Conservation (phyloP, 2,888 invertebrate species). For the Drosophila setosimentum region DNA sequence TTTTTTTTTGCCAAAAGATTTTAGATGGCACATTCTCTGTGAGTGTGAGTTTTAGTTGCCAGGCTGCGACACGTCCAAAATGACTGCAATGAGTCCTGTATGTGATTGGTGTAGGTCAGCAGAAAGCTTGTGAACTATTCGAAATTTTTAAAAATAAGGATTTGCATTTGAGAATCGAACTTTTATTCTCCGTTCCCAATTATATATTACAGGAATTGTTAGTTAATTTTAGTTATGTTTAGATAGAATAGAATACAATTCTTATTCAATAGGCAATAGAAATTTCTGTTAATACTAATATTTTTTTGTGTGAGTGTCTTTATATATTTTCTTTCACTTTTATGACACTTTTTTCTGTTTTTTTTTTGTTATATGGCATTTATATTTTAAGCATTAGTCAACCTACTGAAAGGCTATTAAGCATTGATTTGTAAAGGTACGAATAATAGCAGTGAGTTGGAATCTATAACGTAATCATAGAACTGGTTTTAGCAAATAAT, state of each 20-base stretch:
- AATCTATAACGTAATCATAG: no score
- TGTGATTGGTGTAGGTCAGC: constrained; percentile 12
- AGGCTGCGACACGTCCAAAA: constrained; percentile 9
- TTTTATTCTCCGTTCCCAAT: background rate
- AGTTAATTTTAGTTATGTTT: background rate
- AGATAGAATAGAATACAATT: background rate
- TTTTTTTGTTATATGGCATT: no score
- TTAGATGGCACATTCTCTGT: constrained; percentile 18
- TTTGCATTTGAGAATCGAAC: constrained; percentile 5
- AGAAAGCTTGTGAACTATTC: constrained; percentile 12
- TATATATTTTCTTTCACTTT: background rate
- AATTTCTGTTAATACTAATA: background rate
- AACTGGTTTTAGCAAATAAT: no score
- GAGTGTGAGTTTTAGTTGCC: constrained; percentile 2
- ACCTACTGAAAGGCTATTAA: no score
- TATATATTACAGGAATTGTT: background rate
- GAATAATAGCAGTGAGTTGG: no score
- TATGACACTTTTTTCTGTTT: background rate
- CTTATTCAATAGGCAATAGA: background rate
- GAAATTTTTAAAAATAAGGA: background rate
- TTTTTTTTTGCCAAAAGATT: constrained; percentile 39
- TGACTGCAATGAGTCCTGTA: constrained; percentile 10
- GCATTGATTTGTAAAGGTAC: no score
- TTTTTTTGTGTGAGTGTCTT: background rate
- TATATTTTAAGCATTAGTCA: no score